A percentile compares a stretch with the other conserved stretches of the same genome.
phyloP scores from a whole-genome alignment of 2,888 invertebrate genomes.

The Metopia argyrocephala region DNA sequence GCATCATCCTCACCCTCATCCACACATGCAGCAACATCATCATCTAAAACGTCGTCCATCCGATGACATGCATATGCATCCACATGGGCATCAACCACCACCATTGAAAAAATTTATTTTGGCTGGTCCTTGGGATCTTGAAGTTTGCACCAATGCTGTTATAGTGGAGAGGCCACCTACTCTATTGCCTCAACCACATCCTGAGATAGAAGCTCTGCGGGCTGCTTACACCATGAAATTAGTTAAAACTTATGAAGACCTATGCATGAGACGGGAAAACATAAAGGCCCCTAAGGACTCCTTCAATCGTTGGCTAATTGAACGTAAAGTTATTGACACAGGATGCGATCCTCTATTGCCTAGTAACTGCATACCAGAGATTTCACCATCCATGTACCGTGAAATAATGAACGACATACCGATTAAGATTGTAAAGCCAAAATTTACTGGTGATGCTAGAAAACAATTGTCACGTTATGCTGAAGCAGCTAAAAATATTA shows the following conservation, averaged over 20 bases:
- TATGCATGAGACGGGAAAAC: conserved; percentile 93
- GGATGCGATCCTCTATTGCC: conserved; percentile 95
- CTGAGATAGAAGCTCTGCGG: conserved; percentile 93
- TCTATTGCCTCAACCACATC: conserved; percentile 93
- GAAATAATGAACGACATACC: conserved; percentile 99
- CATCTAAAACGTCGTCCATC: conserved; percentile 76
- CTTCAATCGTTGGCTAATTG: conserved; percentile 97
- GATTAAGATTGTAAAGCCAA: conserved; percentile 95
- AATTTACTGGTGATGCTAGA: conserved; percentile 94
- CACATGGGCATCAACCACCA: conserved; percentile 80
- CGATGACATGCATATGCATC: conserved; percentile 76
- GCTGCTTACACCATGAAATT: conserved; percentile 90
- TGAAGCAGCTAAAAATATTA: conserved; percentile 97
- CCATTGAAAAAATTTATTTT: conserved; percentile 91
- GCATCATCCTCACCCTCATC: conserved; percentile 72
- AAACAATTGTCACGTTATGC: conserved; percentile 96
- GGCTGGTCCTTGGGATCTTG: conserved; percentile 96
- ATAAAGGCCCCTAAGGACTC: conserved; percentile 98
- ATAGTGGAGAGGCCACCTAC: conserved; percentile 88
- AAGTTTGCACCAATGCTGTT: conserved; percentile 94
- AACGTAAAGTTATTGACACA: conserved; percentile 93
- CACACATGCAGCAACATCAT: conserved; percentile 67
- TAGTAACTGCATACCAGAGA: conserved; percentile 93
- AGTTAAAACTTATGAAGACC: conserved; percentile 94
- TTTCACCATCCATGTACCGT: conserved; percentile 96